Conservation (phyloP, 2,113 vertebrate species). For the Chauna torquata region DNA sequence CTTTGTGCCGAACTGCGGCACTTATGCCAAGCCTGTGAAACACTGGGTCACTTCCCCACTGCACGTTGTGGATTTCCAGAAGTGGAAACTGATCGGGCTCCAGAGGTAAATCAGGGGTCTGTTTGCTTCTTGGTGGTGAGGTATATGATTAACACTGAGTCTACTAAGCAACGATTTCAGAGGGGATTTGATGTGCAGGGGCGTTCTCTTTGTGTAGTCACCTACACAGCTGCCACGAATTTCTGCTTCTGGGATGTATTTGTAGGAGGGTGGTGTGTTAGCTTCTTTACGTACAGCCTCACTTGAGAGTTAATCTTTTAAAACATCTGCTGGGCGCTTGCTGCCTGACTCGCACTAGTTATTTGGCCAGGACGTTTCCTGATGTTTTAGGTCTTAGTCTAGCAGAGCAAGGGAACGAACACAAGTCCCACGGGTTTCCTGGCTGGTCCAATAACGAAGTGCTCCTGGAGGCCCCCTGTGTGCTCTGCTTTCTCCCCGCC, state of each 20-base stretch:
- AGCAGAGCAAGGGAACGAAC: neutral
- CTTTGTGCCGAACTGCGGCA: slow-evolving; percentile 86
- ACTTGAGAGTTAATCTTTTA: neutral
- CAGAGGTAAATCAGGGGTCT: slow-evolving; percentile 84
- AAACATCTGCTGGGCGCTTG: neutral
- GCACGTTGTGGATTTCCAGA: slow-evolving; percentile 91
- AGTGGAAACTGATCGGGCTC: slow-evolving; percentile 96
- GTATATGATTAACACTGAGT: neutral
- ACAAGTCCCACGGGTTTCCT: neutral
- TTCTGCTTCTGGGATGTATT: neutral
- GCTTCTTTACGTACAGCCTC: neutral
- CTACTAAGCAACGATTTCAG: neutral
- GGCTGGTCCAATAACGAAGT: neutral
- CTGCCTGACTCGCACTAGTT: neutral
- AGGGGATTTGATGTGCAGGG: neutral
- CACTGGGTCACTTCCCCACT: slow-evolving; percentile 90
- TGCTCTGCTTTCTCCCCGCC: neutral
- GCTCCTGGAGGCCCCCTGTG: neutral
- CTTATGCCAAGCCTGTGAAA: slow-evolving; percentile 85
- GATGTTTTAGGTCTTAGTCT: neutral
- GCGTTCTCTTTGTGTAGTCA: neutral
- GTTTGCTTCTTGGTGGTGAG: rapidly evolving
- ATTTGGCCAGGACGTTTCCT: neutral
- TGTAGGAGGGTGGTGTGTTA: neutral
- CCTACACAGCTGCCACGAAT: rapidly evolving